Conservation (phyloP, 2,888 invertebrate genomes). For the Chironomus riparius region DNA sequence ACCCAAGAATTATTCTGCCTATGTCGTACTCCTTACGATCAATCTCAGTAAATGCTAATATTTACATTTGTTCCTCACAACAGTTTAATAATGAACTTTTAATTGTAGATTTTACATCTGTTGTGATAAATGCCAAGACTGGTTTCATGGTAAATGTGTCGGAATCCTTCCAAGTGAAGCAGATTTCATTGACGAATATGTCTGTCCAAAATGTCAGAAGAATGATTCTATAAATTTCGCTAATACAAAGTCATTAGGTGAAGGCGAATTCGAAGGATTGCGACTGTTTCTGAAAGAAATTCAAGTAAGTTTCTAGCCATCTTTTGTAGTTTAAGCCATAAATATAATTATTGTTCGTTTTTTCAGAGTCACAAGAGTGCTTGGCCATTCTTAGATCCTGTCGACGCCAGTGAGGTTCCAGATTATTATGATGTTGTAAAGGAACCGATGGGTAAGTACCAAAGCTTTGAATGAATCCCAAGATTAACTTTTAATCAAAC, state of each 20-base stretch:
- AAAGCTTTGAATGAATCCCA: slow-evolving; percentile 18
- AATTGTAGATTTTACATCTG: slow-evolving; percentile 86
- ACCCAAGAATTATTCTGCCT: slow-evolving; percentile 92
- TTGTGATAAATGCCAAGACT: slow-evolving; percentile 97
- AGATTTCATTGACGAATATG: slow-evolving; percentile 89
- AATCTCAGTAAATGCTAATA: slow-evolving; percentile 72
- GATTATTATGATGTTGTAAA: slow-evolving; percentile 94
- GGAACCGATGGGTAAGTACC: slow-evolving; percentile 82
- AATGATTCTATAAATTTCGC: slow-evolving; percentile 82
- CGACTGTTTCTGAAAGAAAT: slow-evolving; percentile 82
- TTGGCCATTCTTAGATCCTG: slow-evolving; percentile 97
- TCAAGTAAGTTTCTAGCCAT: slow-evolving; percentile 47
- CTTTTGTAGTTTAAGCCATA: background rate
- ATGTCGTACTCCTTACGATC: slow-evolving; percentile 93
- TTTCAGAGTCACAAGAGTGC: slow-evolving; percentile 83
- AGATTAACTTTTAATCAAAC: too few relatives aligned
- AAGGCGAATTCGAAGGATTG: slow-evolving; percentile 72
- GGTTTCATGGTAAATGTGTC: slow-evolving; percentile 98
- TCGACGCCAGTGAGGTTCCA: slow-evolving; percentile 90
- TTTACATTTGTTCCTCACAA: background rate
- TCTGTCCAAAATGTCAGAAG: slow-evolving; percentile 91
- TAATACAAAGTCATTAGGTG: slow-evolving; percentile 75
- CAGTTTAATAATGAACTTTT: too few relatives aligned
- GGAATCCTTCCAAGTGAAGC: slow-evolving; percentile 90
- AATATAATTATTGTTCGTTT: slow-evolving; percentile 23